A percentile compares a stretch with the other conserved stretches of the same genome.
These are phyloP conservation scores for Enhydra lutris DNA, from an alignment of 2,113 vertebrate genomes.

Conservation along the genomic window DNA sequence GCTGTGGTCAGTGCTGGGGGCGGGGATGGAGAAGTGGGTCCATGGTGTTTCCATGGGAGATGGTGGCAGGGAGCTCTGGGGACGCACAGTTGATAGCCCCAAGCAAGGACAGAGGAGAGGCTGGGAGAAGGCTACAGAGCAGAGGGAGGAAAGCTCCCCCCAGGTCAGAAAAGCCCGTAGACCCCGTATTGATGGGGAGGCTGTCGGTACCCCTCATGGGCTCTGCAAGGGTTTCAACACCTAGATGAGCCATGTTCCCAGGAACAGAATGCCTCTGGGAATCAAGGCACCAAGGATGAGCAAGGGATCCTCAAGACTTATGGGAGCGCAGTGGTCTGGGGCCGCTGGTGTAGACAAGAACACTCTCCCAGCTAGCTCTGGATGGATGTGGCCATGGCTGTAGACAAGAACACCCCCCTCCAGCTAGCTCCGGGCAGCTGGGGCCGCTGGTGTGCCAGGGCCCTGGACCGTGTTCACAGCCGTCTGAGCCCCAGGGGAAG, in stretches of 20 bases:
- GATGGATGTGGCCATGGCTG: accelerated
- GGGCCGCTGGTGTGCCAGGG: accelerated
- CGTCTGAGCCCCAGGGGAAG: accelerated
- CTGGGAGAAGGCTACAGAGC: not conserved
- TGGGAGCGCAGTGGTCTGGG: accelerated
- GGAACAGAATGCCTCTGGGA: not conserved
- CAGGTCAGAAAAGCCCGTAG: not conserved
- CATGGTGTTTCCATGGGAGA: accelerated
- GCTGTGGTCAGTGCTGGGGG: accelerated
- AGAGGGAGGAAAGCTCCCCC: accelerated
- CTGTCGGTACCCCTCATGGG: accelerated
- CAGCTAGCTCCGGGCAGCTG: accelerated
- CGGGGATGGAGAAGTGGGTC: accelerated
- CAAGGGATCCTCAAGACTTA: accelerated
- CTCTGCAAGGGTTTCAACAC: accelerated
- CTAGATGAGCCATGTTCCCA: accelerated
- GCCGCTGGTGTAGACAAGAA: accelerated
- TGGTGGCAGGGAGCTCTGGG: not conserved
- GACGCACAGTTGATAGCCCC: not conserved
- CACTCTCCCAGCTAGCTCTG: accelerated
- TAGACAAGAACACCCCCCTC: accelerated
- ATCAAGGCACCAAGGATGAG: too few species aligned
- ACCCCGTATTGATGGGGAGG: not conserved
- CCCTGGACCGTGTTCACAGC: accelerated
- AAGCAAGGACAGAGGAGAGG: accelerated